Evolutionary conservation across 1,140 invertebrate genomes (phyloP), one percentile per base, ranked within the genome.

Genomic region (Lordiphosa mommai): DNA sequence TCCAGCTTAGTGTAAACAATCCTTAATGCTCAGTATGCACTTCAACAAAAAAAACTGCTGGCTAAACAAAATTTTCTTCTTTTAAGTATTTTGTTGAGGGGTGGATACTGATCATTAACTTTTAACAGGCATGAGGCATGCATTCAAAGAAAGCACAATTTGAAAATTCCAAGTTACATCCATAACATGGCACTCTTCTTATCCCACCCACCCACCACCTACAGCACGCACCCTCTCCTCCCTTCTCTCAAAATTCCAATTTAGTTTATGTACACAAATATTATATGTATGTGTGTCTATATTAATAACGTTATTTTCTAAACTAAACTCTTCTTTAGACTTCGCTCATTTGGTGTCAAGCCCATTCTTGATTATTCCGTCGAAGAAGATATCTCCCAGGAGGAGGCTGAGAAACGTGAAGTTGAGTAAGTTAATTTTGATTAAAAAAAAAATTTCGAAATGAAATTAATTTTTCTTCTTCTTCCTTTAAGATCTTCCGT

Each of bases 351-450:
- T 90, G 98, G 98, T 12, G 98, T 99, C 3, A 99, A 99, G 90
- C 96, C 98, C 1, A 99, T 99, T 88, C 93, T 99, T 20, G 98
- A 99, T 90, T 99, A 99, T 90, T 98, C 97, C 51, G 98, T 98
- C 5, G 98, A 99, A 90, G 96, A 99, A 88, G 98, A 99, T 89
- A 91, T 99, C 66, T 93, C 93, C n/a, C 93, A 96, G 73, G 95
- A 97, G 72, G 93, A 96, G 86, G 96, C 97, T 1, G 94, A 95
- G 87, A 94, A 96, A 87, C 92, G 95, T 63, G 97, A 98, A 93
- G 93, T 98, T 89, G 93, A 94, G 97, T 98, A 91, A 92, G 93
- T 93, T 29, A 17, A 12, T n/a, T n/a, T n/a, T n/a, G n/a, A 9
- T 50, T 3, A 32, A 34, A 10, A 1, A 10, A 23, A 0, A 7